Base-by-base conservation (phyloP, 2,113 vertebrate genomes). In the Oncorhynchus keta region DNA sequence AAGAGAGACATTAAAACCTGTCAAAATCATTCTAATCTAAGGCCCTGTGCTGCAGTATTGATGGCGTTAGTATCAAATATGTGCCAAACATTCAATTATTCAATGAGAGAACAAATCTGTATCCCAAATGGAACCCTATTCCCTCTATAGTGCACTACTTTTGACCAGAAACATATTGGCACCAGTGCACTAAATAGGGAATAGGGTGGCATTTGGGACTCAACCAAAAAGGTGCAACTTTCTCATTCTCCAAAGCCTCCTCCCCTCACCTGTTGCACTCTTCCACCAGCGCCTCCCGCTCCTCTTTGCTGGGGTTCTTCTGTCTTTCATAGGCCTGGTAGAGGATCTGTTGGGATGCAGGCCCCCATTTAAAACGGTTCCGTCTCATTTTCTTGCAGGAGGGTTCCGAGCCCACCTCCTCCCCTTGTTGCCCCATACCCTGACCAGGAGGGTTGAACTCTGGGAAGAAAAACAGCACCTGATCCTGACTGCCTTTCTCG, bases 301-400 rank as follows among this genome's bases (percentile, higher is more conserved):
- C 98, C 90, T 99, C 98, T 89, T 99, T 99, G 94, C 97, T 99
- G 88, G 97, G 98, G 90, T 99, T 99, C 89, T 98, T 99, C 90
- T 99, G 98, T 66, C 97, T 93, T 76, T 99, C 98, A 3, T 99
- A 99, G 80, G 98, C 98, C 90, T 99, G 97, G 92, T 99, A 99
- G 85, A 99, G 96, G 89, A 99, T 99, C 90, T 99, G 97, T 91
- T 99, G 98, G 69, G 98, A 99, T 0, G 98, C 98, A n/a, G 98
- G 98, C 22, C 98, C 98, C 98, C 98, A 99, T 88, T 99, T 99
- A 94, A 99, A 99, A 6, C 98, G 97, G 84, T 99, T 99, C 49
- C 98, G 96, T 48, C 97, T 94, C 93, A 98, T 95, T 94, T 99
- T 99, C 93, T 99, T 99, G 91, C 94, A 95, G 90, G 96, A 92